phyloP scores from a whole-genome alignment of 1,140 invertebrate genomes.

The Drosophila tani region DNA sequence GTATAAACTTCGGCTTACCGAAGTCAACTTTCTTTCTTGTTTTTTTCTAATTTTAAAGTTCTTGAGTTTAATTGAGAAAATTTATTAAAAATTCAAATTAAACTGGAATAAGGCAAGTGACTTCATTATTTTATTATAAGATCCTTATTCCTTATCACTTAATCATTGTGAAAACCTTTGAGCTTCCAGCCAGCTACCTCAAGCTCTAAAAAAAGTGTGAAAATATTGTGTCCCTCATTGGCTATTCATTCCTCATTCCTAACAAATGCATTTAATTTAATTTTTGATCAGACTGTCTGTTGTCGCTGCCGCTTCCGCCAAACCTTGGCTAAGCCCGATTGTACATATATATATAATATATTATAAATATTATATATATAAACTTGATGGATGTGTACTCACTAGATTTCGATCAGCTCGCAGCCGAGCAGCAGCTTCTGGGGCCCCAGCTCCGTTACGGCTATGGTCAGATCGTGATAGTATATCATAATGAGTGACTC shows the following conservation, averaged over 20 bases:
- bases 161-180: background rate
- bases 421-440: constrained; percentile 90
- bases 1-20: too few species aligned
- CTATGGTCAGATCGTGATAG: constrained; percentile 92
- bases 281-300: background rate
- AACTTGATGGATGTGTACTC: constrained; percentile 84
- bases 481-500: constrained; percentile 90
- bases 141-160: background rate
- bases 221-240: background rate
- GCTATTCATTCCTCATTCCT: background rate
- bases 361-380: background rate
- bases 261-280: constrained; percentile 1
- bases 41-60: too few species aligned
- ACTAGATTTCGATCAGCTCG: constrained; percentile 94
- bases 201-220: background rate
- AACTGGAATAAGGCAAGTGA: too few species aligned
- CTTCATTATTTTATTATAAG: background rate
- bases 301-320: background rate
- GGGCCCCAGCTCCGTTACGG: constrained; percentile 90
- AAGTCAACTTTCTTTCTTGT: too few species aligned
- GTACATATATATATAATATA: background rate
- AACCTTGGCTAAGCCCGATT: background rate
- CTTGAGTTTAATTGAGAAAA: too few species aligned
- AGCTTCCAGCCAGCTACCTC: background rate
- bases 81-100: too few species aligned